phyloP scores from a whole-genome alignment of 1,140 invertebrate species.

The Pogonognathellus flavescens region DNA sequence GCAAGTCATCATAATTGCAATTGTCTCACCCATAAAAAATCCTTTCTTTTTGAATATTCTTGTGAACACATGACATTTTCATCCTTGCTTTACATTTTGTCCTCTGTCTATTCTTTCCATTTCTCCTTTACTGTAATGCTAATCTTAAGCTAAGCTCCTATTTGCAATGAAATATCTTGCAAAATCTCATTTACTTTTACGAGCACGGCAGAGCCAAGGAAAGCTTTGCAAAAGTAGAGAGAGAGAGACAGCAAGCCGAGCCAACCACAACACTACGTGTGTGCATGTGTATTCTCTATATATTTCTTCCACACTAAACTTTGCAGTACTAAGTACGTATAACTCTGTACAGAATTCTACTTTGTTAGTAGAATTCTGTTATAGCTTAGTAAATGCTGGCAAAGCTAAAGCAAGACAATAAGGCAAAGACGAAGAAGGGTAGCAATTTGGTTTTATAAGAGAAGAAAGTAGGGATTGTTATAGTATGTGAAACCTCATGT shows the following conservation, averaged over 20 bases:
- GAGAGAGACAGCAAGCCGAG: conserved; percentile 18
- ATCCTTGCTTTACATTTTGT: conserved; percentile 17
- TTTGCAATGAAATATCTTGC: conserved; percentile 51
- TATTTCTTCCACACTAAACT: too few relatives aligned
- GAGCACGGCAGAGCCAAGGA: conserved; percentile 28
- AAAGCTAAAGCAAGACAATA: too few relatives aligned
- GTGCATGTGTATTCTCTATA: neutral
- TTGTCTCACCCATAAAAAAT: neutral
- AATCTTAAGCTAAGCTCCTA: conserved; percentile 40
- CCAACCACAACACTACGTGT: conserved; percentile 29
- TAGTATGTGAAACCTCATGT: conserved; percentile 5
- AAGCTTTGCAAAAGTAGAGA: conserved; percentile 20
- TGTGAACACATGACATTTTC: conserved; percentile 12
- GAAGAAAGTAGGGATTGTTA: too few relatives aligned
- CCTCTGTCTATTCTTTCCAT: neutral
- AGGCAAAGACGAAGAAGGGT: too few relatives aligned
- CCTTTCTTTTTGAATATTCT: neutral
- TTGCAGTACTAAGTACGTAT: too few relatives aligned
- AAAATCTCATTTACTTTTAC: conserved; percentile 54
- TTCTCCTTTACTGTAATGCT: conserved; percentile 32
- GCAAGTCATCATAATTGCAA: neutral
- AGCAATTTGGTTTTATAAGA: too few relatives aligned
- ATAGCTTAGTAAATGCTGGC: too few relatives aligned
- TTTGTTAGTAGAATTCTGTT: too few relatives aligned
- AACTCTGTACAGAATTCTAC: too few relatives aligned